phyloP scores from a whole-genome alignment of 2,113 vertebrate genomes.

The Corythoichthys haematopterus region DNA sequence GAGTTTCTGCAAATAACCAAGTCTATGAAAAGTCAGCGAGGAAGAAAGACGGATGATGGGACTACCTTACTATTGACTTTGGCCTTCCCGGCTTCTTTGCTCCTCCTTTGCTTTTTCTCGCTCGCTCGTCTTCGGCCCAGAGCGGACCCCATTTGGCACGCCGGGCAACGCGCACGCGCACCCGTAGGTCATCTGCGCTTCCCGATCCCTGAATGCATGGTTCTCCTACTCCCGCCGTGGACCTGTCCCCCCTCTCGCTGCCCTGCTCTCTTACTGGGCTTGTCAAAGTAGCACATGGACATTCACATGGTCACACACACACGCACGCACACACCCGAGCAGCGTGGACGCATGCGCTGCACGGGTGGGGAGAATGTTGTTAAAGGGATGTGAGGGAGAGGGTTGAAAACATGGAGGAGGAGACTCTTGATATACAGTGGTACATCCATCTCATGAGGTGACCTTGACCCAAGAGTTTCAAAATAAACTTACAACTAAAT shows the following conservation, averaged over 20 bases:
- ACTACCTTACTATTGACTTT: slow-evolving; percentile 79
- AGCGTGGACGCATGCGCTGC: slow-evolving; percentile 15
- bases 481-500: neutral
- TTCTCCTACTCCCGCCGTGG: slow-evolving; percentile 32
- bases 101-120: slow-evolving; percentile 61
- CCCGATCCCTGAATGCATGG: slow-evolving; percentile 54
- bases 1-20: slow-evolving; percentile 18
- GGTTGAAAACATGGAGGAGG: slow-evolving; percentile 6
- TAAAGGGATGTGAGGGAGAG: slow-evolving; percentile 18
- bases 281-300: slow-evolving; percentile 51
- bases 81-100: slow-evolving; percentile 63
- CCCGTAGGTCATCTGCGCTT: slow-evolving; percentile 55
- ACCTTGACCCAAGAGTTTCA: neutral
- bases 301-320: slow-evolving; percentile 20
- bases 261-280: slow-evolving; percentile 39
- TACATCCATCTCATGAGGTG: neutral
- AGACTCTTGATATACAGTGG: slow-evolving; percentile 15
- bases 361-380: slow-evolving; percentile 47
- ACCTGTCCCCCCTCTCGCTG: slow-evolving; percentile 19
- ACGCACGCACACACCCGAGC: slow-evolving; percentile 26
- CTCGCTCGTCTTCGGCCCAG: slow-evolving; percentile 69
- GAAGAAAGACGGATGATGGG: slow-evolving; percentile 32
- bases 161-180: slow-evolving; percentile 36
- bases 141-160: slow-evolving; percentile 72
- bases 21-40: slow-evolving; percentile 13